These are phyloP conservation scores for Podarcis lilfordi DNA, from an alignment of 2,797 vertebrate species.

Conservation along the genomic window DNA sequence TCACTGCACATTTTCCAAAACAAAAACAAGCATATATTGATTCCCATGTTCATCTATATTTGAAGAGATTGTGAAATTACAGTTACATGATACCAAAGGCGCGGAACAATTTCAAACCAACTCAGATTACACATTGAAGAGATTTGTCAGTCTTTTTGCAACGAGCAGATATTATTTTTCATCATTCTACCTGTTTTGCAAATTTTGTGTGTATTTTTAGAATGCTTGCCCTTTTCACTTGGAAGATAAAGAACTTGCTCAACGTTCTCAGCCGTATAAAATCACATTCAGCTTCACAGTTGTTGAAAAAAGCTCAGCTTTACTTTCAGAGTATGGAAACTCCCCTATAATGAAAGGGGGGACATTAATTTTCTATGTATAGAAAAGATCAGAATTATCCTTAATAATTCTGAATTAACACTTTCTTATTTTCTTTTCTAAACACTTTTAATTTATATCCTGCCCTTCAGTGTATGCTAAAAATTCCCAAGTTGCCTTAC, in stretches of 20 bases:
- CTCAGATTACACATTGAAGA: slow-evolving; percentile 34
- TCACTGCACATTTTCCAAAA: neutral
- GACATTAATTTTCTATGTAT: neutral
- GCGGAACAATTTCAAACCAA: slow-evolving; percentile 15
- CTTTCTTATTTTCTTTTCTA: too few relatives aligned
- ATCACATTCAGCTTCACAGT: slow-evolving; percentile 62
- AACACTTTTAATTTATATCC: neutral
- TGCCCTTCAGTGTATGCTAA: neutral
- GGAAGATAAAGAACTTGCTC: slow-evolving; percentile 57
- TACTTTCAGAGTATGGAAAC: neutral
- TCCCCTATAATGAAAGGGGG: neutral
- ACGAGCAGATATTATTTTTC: slow-evolving; percentile 39
- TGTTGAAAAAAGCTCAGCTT: slow-evolving; percentile 10
- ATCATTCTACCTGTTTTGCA: slow-evolving; percentile 50
- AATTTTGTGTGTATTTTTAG: slow-evolving; percentile 49
- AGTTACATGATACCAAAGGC: neutral
- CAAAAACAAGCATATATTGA: neutral
- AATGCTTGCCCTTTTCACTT: slow-evolving; percentile 38
- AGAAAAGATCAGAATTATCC: neutral
- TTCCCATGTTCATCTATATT: slow-evolving; percentile 6
- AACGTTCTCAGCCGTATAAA: slow-evolving; percentile 34
- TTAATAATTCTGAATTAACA: neutral
- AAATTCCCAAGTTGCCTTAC: neutral
- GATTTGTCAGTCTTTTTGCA: slow-evolving; percentile 12
- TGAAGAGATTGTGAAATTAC: slow-evolving; percentile 4